Evolutionary conservation across 1,140 invertebrate genomes (phyloP).

Genomic region (Drosophila tropicalis): DNA sequence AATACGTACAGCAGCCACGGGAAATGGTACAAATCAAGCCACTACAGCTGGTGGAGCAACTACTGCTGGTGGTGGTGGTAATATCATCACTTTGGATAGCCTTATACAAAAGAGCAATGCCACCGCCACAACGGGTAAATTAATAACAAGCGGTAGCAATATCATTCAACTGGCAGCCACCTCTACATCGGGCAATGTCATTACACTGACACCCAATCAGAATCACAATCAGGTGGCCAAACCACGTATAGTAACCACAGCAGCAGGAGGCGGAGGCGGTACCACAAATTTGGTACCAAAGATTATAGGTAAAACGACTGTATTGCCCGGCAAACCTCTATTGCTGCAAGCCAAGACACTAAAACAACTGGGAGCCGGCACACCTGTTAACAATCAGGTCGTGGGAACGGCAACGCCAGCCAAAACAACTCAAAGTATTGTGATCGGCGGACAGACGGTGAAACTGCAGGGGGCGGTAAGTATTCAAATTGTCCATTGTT

Average conservation of each 20-base stretch:
- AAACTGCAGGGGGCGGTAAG: slow-evolving; percentile 75
- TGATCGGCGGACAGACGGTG: slow-evolving; percentile 80
- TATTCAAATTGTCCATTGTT: not conserved
- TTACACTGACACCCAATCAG: slow-evolving; percentile 47
- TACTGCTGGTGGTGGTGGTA: slow-evolving; percentile 81
- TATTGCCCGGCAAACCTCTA: slow-evolving; percentile 84
- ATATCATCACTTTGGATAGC: slow-evolving; percentile 88
- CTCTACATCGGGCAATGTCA: slow-evolving; percentile 52
- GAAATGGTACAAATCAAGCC: slow-evolving; percentile 22
- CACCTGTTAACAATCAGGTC: slow-evolving; percentile 28
- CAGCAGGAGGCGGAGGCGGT: not conserved
- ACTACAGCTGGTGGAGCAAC: slow-evolving; percentile 11
- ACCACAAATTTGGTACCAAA: slow-evolving; percentile 41
- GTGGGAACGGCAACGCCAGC: slow-evolving; percentile 11
- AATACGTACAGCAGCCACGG: slow-evolving; percentile 44
- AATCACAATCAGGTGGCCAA: slow-evolving; percentile 65
- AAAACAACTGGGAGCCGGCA: slow-evolving; percentile 46
- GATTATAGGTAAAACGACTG: slow-evolving; percentile 73
- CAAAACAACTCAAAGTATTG: slow-evolving; percentile 69
- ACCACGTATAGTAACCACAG: slow-evolving; percentile 76
- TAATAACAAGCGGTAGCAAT: slow-evolving; percentile 49
- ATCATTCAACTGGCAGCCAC: slow-evolving; percentile 56
- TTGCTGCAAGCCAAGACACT: slow-evolving; percentile 61
- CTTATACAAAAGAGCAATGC: slow-evolving; percentile 85
- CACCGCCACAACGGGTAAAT: slow-evolving; percentile 39